These are phyloP conservation scores for Otus sunia DNA, from an alignment of 2,113 vertebrate genomes.

Conservation along the genomic window DNA sequence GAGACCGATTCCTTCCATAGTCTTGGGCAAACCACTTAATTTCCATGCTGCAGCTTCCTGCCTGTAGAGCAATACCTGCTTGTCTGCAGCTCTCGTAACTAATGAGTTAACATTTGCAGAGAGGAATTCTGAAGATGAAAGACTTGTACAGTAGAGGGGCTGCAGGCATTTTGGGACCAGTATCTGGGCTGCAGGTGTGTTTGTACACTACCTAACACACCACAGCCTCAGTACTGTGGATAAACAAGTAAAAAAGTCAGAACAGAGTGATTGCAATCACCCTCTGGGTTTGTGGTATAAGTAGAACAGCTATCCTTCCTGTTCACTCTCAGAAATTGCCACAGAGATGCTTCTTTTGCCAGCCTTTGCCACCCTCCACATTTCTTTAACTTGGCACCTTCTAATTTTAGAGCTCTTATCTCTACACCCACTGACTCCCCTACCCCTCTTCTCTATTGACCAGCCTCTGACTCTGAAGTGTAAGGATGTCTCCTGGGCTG, in stretches of 20 bases:
- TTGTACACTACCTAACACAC: conserved; percentile 1
- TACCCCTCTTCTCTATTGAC: background rate
- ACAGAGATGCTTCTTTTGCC: background rate
- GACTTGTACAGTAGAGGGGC: background rate
- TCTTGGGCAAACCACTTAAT: background rate
- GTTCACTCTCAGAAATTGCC: background rate
- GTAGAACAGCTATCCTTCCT: background rate
- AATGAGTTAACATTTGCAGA: background rate
- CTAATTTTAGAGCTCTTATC: background rate
- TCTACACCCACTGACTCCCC: background rate
- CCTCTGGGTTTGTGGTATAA: background rate
- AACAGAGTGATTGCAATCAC: background rate
- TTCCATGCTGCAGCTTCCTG: background rate
- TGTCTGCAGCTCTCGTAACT: background rate
- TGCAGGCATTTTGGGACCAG: background rate
- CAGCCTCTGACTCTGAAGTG: background rate
- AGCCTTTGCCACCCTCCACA: background rate
- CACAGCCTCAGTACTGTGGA: background rate
- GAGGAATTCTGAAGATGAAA: background rate
- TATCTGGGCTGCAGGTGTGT: conserved; percentile 11
- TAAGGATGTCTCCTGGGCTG: background rate
- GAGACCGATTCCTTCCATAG: background rate
- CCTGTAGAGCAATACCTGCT: background rate
- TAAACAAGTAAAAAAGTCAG: conserved; percentile 17
- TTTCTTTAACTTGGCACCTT: background rate